Percentiles rank a stretch among this genome's conserved stretches.
phyloP scores from a whole-genome alignment of 2,888 invertebrate genomes.

The Heteropelma amictum region DNA sequence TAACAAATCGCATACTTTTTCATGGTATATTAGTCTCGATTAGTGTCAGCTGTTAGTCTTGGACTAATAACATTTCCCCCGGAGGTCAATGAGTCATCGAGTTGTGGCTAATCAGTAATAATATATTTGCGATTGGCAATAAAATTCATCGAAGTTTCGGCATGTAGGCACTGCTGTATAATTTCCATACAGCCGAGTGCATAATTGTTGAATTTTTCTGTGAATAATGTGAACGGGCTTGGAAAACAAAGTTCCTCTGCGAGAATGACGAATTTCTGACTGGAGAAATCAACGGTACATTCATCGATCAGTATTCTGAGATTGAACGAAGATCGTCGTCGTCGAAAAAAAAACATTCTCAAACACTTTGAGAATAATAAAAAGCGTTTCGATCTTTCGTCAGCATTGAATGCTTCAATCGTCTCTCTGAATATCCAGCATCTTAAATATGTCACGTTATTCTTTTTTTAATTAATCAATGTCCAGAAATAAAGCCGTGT shows the following conservation, averaged over 20 bases:
- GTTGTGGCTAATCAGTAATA: constrained; percentile 31
- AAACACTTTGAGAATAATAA: constrained; percentile 26
- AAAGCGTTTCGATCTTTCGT: not conserved
- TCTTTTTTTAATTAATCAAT: not conserved
- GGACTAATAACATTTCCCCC: constrained; percentile 29
- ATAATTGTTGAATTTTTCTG: not conserved
- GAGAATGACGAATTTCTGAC: not conserved
- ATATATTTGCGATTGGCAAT: constrained; percentile 36
- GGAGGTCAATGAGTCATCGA: constrained; percentile 46
- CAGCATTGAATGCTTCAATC: not conserved
- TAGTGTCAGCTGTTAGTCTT: constrained; percentile 42
- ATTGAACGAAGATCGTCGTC: constrained; percentile 4
- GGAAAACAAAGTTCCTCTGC: not conserved
- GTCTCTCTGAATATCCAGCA: not conserved
- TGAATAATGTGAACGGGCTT: not conserved
- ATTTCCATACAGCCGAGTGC: not conserved
- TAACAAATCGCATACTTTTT: not conserved
- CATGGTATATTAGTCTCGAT: not conserved
- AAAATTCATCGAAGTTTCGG: constrained; percentile 26
- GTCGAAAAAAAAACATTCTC: constrained; percentile 16
- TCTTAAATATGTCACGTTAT: too few species aligned
- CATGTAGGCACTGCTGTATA: constrained; percentile 13
- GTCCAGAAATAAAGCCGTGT: too few species aligned
- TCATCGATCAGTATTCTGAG: constrained; percentile 34
- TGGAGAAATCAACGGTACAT: not conserved